Evolutionary conservation across 2,888 invertebrate species (phyloP).

Genomic region (Zaprionus bogoriensis): DNA sequence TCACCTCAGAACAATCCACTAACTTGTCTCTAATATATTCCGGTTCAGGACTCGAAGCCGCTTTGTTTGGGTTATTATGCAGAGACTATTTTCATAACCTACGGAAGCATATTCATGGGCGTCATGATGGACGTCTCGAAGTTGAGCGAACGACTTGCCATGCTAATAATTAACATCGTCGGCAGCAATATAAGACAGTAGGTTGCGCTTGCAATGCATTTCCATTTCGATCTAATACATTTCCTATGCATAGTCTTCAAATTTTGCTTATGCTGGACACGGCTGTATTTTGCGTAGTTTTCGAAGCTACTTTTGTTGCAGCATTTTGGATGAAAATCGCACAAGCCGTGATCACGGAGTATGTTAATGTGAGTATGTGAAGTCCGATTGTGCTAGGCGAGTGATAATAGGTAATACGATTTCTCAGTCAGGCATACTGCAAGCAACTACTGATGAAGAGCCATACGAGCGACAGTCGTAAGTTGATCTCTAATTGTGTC

Average conservation of each 20-base stretch:
- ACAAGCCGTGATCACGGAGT: slow-evolving; percentile 35
- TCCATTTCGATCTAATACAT: neutral
- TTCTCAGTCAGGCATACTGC: slow-evolving; percentile 38
- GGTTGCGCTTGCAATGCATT: neutral
- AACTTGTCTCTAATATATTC: too few relatives aligned
- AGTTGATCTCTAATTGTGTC: slow-evolving; percentile 7
- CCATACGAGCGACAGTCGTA: slow-evolving; percentile 52
- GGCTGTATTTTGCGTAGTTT: slow-evolving; percentile 3
- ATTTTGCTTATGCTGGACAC: slow-evolving; percentile 1
- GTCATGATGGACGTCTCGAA: slow-evolving; percentile 52
- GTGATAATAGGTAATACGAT: neutral
- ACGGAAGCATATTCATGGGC: slow-evolving; percentile 34
- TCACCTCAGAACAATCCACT: too few relatives aligned
- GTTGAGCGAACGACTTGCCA: slow-evolving; percentile 40
- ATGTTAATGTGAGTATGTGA: slow-evolving; percentile 25
- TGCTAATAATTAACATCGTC: neutral
- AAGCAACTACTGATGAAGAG: slow-evolving; percentile 27
- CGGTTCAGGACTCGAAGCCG: slow-evolving; percentile 15
- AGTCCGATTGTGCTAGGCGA: neutral
- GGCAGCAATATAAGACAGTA: slow-evolving; percentile 44
- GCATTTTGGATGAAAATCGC: slow-evolving; percentile 61
- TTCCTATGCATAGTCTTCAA: slow-evolving; percentile 42
- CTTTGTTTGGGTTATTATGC: slow-evolving; percentile 35
- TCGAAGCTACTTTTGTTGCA: slow-evolving; percentile 17
- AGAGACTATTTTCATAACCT: slow-evolving; percentile 39